phyloP scores from a whole-genome alignment of 2,113 vertebrate genomes.

The Colistium nudipinnis region DNA sequence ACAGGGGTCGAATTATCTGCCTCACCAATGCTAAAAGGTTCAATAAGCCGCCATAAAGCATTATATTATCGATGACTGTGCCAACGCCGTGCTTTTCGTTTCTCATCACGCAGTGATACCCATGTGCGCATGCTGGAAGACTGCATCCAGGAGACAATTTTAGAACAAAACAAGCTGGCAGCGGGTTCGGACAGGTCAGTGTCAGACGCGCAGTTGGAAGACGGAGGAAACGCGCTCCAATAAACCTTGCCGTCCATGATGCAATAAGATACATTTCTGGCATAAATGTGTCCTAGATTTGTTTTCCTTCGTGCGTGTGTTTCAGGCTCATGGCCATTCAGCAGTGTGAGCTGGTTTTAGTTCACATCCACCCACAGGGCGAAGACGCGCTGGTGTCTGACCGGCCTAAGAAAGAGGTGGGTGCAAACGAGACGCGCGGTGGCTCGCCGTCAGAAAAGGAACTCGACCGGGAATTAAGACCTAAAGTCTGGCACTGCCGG shows the following conservation, averaged over 20 bases:
- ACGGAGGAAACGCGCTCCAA: not conserved
- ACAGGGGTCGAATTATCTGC: slow-evolving; percentile 94
- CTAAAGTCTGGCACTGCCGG: not conserved
- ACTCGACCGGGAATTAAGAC: not conserved
- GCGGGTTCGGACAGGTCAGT: slow-evolving; percentile 97
- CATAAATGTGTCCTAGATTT: not conserved
- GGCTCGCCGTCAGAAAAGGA: not conserved
- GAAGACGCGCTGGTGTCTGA: slow-evolving; percentile 97
- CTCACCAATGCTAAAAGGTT: slow-evolving; percentile 96
- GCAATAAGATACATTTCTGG: not conserved
- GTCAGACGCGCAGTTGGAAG: not conserved
- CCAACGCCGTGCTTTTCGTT: slow-evolving; percentile 2
- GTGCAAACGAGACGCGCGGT: slow-evolving; percentile 1
- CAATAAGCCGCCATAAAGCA: not conserved
- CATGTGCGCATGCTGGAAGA: slow-evolving; percentile 98
- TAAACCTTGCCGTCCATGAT: not conserved
- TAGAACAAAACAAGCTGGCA: slow-evolving; percentile 96
- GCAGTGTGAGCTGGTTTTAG: slow-evolving; percentile 96
- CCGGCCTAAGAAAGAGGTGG: slow-evolving; percentile 93
- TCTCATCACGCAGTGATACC: slow-evolving; percentile 86
- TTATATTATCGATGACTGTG: not conserved
- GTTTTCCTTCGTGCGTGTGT: slow-evolving; percentile 18
- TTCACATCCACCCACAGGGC: slow-evolving; percentile 95
- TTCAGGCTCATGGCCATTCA: slow-evolving; percentile 97
- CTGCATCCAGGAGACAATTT: slow-evolving; percentile 95